Conservation (phyloP, 1,140 invertebrate genomes). For the Caenorhabditis latens region DNA sequence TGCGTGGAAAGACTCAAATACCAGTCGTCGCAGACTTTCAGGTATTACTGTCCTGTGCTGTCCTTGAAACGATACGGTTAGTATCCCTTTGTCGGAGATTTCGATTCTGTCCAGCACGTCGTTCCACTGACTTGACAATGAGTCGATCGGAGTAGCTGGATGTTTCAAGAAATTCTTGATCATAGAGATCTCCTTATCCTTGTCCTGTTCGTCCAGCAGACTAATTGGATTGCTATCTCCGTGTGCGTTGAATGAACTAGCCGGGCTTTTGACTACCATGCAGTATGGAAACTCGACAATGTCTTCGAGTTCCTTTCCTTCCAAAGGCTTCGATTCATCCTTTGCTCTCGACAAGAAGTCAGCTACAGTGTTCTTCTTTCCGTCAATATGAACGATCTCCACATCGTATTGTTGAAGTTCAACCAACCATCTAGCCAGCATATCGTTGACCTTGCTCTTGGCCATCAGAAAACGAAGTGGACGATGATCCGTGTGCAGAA, state of each 20-base stretch:
- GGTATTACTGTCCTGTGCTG: not conserved
- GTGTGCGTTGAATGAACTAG: not conserved
- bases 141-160: not conserved
- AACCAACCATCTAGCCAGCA: constrained; percentile 27
- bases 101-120: not conserved
- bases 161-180: not conserved
- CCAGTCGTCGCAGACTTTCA: too few relatives aligned
- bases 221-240: not conserved
- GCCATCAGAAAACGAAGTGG: not conserved
- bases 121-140: not conserved
- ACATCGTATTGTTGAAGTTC: constrained; percentile 23
- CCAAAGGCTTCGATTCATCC: not conserved
- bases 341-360: constrained; percentile 28
- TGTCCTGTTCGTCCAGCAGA: not conserved
- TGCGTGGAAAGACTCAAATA: not conserved
- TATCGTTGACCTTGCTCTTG: not conserved
- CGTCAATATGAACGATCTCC: constrained; percentile 26
- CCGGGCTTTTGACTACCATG: not conserved
- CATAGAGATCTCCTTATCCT: not conserved
- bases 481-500: constrained; percentile 34
- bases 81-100: not conserved
- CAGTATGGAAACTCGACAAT: constrained; percentile 26
- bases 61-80: not conserved
- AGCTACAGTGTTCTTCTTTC: constrained; percentile 49
- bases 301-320: not conserved